Evolutionary conservation across 2,113 vertebrate genomes (phyloP).

Genomic region (Antechinus flavipes): DNA sequence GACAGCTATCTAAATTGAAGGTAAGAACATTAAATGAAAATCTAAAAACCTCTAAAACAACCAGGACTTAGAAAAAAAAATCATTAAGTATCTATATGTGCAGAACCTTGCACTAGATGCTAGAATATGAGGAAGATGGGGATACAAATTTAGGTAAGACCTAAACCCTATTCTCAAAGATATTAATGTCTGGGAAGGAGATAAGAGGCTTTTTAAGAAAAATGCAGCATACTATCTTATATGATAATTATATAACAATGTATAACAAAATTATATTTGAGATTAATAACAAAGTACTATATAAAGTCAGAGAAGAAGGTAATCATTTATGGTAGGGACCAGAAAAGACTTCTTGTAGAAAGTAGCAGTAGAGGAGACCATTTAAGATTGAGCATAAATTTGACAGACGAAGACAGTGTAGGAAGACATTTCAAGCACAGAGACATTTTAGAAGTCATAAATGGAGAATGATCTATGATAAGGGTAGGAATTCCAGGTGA

Average conservation of each 20-base stretch:
- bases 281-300: neutral
- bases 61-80: neutral
- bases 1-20: slow-evolving; percentile 98
- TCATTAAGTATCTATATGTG: neutral
- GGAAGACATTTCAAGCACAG: neutral
- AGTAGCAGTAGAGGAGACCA: neutral
- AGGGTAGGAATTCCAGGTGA: neutral
- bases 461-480: neutral
- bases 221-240: neutral
- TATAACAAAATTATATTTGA: neutral
- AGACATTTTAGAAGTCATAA: neutral
- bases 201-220: neutral
- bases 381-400: neutral
- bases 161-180: neutral
- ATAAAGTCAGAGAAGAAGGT: neutral
- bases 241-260: neutral
- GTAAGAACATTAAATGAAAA: slow-evolving; percentile 83
- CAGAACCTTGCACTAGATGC: neutral
- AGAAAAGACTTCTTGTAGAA: neutral
- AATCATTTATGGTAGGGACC: neutral
- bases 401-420: neutral
- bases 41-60: neutral
- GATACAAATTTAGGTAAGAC: neutral
- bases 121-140: neutral
- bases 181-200: neutral